Percentiles rank a stretch among this genome's conserved stretches.
These are phyloP conservation scores for Ectropis crepuscularia DNA, from an alignment of 2,888 invertebrate genomes.

Conservation along the genomic window DNA sequence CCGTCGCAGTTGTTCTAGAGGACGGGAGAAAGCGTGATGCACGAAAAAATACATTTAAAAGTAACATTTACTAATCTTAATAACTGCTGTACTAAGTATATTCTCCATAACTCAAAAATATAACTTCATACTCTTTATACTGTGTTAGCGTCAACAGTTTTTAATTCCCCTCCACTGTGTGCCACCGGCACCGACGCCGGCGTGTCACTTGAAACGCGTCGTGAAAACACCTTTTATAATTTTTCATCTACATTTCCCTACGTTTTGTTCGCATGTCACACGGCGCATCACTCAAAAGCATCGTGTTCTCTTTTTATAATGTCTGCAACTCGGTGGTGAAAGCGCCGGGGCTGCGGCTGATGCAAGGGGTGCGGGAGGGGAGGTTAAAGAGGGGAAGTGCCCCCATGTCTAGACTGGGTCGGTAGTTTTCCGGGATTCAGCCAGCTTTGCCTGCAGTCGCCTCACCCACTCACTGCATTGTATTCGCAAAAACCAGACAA, in stretches of 20 bases:
- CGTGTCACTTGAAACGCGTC: constrained; percentile 43
- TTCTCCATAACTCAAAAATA: too few relatives aligned
- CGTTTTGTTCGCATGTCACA: constrained; percentile 67
- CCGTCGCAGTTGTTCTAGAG: too few relatives aligned
- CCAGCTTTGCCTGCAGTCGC: constrained; percentile 81
- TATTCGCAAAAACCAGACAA: constrained; percentile 52
- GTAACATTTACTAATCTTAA: too few relatives aligned
- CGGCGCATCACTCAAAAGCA: constrained; percentile 72
- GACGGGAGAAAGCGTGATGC: too few relatives aligned
- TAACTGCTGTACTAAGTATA: too few relatives aligned
- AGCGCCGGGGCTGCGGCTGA: constrained; percentile 65
- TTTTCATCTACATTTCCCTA: constrained; percentile 64
- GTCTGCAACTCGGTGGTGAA: constrained; percentile 79
- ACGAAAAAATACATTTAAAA: too few relatives aligned
- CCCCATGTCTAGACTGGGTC: constrained; percentile 86
- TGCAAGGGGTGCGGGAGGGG: constrained; percentile 50
- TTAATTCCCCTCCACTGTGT: constrained; percentile 25
- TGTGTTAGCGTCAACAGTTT: constrained; percentile 1
- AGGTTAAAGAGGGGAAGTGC: constrained; percentile 71
- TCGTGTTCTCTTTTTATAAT: constrained; percentile 76
- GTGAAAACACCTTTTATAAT: constrained; percentile 59
- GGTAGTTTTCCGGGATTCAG: constrained; percentile 85
- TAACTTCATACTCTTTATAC: too few relatives aligned
- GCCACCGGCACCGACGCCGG: too few relatives aligned
- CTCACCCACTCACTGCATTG: constrained; percentile 81